Evolutionary conservation across 2,888 invertebrate species (phyloP), one percentile per base, ranked within the genome.

Genomic region (Ephialtes manifestator): DNA sequence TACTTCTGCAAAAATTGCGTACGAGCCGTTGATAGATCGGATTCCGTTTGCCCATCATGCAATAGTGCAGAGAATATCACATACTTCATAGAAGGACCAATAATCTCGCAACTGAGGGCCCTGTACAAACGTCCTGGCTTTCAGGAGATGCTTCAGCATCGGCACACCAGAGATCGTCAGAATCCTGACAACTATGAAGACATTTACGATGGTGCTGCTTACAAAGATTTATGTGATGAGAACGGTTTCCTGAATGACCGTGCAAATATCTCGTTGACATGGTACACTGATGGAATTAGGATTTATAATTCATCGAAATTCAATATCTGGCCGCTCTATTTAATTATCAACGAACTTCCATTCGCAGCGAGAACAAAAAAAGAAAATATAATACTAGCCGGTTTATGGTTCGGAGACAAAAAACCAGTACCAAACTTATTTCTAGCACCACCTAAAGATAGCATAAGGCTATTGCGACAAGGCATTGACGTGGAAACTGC

Each of bases 291-390:
- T n/a, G n/a, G n/a, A n/a, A n/a, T n/a, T n/a, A n/a, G n/a, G n/a
- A n/a, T n/a, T n/a, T n/a, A n/a, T n/a, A n/a, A n/a, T n/a, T n/a
- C n/a, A n/a, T n/a, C n/a, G n/a, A n/a, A n/a, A n/a, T n/a, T n/a
- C n/a, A n/a, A n/a, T n/a, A n/a, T n/a, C n/a, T n/a, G n/a, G n/a
- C n/a, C n/a, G n/a, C 2, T 63, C n/a, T 85, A 78, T 83, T 35
- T 82, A n/a, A 53, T 80, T 35, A 80, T 86, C 63, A 85, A 85
- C 51, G 84, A 85, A 68, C 67, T 85, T 35, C 77, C 81, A n/a
- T 82, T 71, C 60, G 68, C 53, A 4, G 65, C 82, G 18, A 35
- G 86, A 48, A 76, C 43, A 11, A 67, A 58, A 35, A 77, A 67
- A 67, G 82, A 85, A 82, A 86, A 86, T 46, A 58, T 87, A 18